phyloP scores from a whole-genome alignment of 2,113 vertebrate species.

The Brachirus orientalis region DNA sequence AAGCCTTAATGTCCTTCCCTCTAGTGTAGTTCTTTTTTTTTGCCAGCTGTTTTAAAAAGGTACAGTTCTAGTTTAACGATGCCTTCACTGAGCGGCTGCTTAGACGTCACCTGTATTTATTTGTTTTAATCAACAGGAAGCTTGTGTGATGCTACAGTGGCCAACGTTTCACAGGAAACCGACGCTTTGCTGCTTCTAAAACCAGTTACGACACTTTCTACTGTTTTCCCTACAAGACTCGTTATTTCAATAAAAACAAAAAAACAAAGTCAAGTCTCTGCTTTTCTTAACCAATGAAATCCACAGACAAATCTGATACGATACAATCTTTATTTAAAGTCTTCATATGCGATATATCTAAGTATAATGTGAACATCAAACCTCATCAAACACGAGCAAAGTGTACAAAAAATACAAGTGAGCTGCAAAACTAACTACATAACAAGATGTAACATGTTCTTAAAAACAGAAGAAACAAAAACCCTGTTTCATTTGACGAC shows the following conservation, averaged over 20 bases:
- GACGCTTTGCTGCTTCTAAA: conserved; percentile 49
- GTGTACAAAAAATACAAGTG: conserved; percentile 27
- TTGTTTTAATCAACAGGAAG: conserved; percentile 32
- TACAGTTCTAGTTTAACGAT: conserved; percentile 16
- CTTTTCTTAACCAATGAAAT: not conserved
- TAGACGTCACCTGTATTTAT: conserved; percentile 53
- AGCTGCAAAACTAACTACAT: not conserved
- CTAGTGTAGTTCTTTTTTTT: too few species aligned
- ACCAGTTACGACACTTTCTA: conserved; percentile 6
- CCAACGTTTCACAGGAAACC: conserved; percentile 29
- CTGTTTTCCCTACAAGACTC: conserved; percentile 10
- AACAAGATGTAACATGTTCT: not conserved
- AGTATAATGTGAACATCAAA: conserved; percentile 7
- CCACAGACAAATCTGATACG: not conserved
- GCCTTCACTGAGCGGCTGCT: conserved; percentile 16
- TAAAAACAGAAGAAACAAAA: not conserved
- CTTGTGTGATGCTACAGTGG: conserved; percentile 19
- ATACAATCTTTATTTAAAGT: conserved; percentile 53
- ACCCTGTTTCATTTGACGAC: too few species aligned
- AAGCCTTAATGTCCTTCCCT: conserved; percentile 63
- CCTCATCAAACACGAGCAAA: conserved; percentile 17
- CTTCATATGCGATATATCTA: not conserved
- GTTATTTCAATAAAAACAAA: conserved; percentile 60
- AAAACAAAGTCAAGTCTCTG: not conserved
- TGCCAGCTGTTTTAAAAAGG: too few species aligned